Evolutionary conservation across 1,140 invertebrate genomes (phyloP).

Genomic region (Lysiphlebus fabarum): DNA sequence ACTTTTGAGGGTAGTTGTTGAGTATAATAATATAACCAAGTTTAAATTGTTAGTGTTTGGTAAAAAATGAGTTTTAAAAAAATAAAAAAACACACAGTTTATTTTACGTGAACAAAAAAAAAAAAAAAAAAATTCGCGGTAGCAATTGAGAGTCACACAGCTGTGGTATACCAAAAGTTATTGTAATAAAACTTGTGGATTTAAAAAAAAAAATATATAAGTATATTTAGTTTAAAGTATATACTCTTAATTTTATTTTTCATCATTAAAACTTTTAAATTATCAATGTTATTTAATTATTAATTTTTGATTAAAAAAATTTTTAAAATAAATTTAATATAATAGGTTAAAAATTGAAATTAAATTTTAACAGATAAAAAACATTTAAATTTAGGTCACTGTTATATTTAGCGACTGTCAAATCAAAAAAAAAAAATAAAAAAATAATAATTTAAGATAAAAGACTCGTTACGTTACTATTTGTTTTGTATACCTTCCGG

Average conservation of each 20-base stretch:
- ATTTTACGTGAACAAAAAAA: not conserved
- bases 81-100: not conserved
- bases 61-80: no score
- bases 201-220: no score
- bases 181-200: not conserved
- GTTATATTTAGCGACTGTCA: slow-evolving; percentile 2
- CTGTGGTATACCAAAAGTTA: not conserved
- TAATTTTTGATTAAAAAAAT: no score
- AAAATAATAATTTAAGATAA: no score
- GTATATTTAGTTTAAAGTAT: not conserved
- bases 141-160: slow-evolving; percentile 6
- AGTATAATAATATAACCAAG: no score
- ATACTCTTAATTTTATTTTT: not conserved
- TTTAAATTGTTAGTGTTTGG: no score
- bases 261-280: not conserved
- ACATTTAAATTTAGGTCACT: not conserved
- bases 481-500: slow-evolving; percentile 15
- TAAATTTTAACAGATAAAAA: no score
- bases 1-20: no score
- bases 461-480: slow-evolving; percentile 17
- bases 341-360: no score
- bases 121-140: slow-evolving; percentile 7
- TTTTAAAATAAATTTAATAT: no score
- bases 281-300: no score
- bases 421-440: slow-evolving; percentile 15